Base-by-base conservation (phyloP, 2,888 invertebrate species). In the Ophion obscuratus region DNA sequence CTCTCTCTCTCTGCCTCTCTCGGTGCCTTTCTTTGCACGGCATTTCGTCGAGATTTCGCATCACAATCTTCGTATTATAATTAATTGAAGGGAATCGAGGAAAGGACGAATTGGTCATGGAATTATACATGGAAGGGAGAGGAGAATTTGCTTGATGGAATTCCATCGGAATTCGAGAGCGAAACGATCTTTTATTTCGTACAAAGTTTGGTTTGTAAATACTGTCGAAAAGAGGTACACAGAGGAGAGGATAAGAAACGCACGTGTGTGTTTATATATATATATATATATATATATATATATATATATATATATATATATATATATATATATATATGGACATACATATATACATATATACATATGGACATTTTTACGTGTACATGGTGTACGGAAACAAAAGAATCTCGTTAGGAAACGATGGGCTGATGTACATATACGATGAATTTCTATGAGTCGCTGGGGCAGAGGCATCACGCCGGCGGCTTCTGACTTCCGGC, bases 391-490 rank as follows among this genome's bases (percentile, higher is more conserved):
- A 76, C 67, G 74, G 61, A 83, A 73, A 79, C 40, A 71, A 70
- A 79, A 76, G 87, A 77, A 79, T 86, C 86, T 86, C 85, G 80
- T 85, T 81, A 80, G 83, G 79, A 85, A 77, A 83, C 85, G 87
- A 85, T 85, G 78, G 71, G 75, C 75, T 59, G 66, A 81, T 57
- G 61, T 61, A 61, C 31, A 66, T 81, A 81, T 75, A 86, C 87
- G 87, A 87, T 85, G 85, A 87, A 87, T 87, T 83, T 85, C 74
- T 80, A 81, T 80, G 80, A 83, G 85, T 73, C 80, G 71, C 68
- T 27, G 53, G 80, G 67, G n/a, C 62, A 80, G 87, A 84, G 71
- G 81, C 81, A 71, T 84, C 73, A 73, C 59, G 62, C 62, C 67
- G 68, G 61, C 68, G 70, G 78, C 59, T 74, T 85, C 81, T 66